These are phyloP conservation scores for Octodonta nipae DNA, from an alignment of 2,888 invertebrate genomes.

Conservation along the genomic window DNA sequence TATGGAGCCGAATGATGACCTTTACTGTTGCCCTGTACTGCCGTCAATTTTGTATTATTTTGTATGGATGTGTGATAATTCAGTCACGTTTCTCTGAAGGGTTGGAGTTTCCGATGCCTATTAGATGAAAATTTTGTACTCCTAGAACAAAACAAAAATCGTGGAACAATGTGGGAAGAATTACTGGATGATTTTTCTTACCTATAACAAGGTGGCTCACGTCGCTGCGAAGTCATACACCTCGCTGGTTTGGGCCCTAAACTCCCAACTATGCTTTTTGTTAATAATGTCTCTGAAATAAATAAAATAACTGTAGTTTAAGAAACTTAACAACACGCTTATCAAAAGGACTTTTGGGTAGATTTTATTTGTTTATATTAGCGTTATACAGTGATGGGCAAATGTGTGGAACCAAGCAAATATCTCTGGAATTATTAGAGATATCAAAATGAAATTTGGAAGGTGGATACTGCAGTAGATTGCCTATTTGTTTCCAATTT, in stretches of 20 bases:
- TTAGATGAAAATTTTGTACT: slow-evolving; percentile 93
- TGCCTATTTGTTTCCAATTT: too few species aligned
- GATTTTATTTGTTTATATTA: not conserved
- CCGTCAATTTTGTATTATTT: too few species aligned
- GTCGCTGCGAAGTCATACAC: slow-evolving; percentile 86
- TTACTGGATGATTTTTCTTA: slow-evolving; percentile 29
- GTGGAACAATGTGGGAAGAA: not conserved
- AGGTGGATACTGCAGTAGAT: too few species aligned
- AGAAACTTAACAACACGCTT: too few species aligned
- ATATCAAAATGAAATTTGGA: too few species aligned
- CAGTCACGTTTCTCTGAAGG: slow-evolving; percentile 95
- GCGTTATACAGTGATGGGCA: not conserved
- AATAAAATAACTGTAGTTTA: too few species aligned
- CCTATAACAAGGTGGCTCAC: slow-evolving; percentile 67
- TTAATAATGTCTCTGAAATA: slow-evolving; percentile 83
- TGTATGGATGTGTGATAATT: too few species aligned
- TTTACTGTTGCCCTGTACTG: too few species aligned
- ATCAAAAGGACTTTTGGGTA: too few species aligned
- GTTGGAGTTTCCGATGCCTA: slow-evolving; percentile 93
- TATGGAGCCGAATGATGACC: too few species aligned
- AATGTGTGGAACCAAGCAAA: too few species aligned
- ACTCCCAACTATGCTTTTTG: slow-evolving; percentile 72
- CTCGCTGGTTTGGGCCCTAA: slow-evolving; percentile 60
- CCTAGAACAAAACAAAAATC: slow-evolving; percentile 40
- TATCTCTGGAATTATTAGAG: too few species aligned